Base-by-base conservation (phyloP, 2,113 vertebrate species). In the Todiramphus saurophagus region DNA sequence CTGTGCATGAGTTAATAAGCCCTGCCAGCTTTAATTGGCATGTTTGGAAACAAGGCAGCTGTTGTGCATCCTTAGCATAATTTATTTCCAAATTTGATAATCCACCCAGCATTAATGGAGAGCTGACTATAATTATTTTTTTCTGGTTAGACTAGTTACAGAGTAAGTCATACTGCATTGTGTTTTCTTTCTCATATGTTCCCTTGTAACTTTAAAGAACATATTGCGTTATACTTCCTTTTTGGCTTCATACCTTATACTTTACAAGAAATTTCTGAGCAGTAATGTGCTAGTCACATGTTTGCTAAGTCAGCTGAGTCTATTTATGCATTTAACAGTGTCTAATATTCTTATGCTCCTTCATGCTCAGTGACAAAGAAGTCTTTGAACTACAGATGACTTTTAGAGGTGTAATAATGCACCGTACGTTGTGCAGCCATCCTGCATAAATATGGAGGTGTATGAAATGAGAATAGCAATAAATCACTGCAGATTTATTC, bases 31-130 rank as follows among this genome's bases (percentile, higher is more conserved):
- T 87, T 97, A 95, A 94, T 94, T 96, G 89, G 44, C 24, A 41
- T 84, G 62, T 96, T 94, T 95, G 91, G 94, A 96, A 96, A 93
- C 74, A 87, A 66, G 91, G 74, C 93, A 83, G 94, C 93, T 93
- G 89, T 69, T 91, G 66, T 85, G 78, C 91, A 89, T 95, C 91
- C 77, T 89, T 73, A 89, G 73, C 43, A 31, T 82, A 94, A 96
- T 89, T 87, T 89, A 87, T 96, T 96, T 97, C 87, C 95, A 95
- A 93, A 97, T 95, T 95, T 87, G 93, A 96, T 97, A 96, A 96
- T 97, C 89, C 89, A 89, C 94, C 81, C 87, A 62, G 81, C 68
- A 93, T 94, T 96, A 95, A 94, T 91, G 93, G 91, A 76, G 81
- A 85, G 84, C 84, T 91, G 91, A 50, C 89, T 95, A 5, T 91